phyloP scores from a whole-genome alignment of 2,888 invertebrate species.

The Mythimna lalbum region DNA sequence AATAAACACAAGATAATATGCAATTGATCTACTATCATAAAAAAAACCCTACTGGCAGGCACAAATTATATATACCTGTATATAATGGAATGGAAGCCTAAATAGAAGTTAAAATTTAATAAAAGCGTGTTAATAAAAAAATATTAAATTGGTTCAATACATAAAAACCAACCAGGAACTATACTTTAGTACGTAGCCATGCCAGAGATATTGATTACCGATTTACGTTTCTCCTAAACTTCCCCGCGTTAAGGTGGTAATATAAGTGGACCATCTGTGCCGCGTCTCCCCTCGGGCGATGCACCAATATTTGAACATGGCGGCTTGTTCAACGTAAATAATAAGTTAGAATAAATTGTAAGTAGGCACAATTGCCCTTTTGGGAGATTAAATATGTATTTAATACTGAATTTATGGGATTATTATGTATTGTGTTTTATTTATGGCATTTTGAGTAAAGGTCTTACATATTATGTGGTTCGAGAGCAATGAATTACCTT shows the following conservation, averaged over 20 bases:
- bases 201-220: constrained; percentile 80
- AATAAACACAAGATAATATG: too few relatives aligned
- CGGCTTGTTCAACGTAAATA: constrained; percentile 63
- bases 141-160: neutral
- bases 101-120: too few relatives aligned
- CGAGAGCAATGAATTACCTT: neutral
- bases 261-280: constrained; percentile 85
- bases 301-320: constrained; percentile 66
- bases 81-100: too few relatives aligned
- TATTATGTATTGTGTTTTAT: constrained; percentile 43
- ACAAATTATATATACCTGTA: too few relatives aligned
- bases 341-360: constrained; percentile 62
- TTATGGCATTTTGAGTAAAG: constrained; percentile 9
- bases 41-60: too few relatives aligned
- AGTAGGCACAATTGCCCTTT: constrained; percentile 57
- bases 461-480: neutral
- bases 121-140: neutral
- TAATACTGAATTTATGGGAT: constrained; percentile 55
- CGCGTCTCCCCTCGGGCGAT: constrained; percentile 73
- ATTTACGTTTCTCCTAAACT: constrained; percentile 75
- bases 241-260: constrained; percentile 81
- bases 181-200: constrained; percentile 25
- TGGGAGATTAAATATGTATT: constrained; percentile 56
- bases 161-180: neutral
- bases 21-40: too few relatives aligned